Percentiles rank a stretch among this genome's conserved stretches.
Conservation (phyloP, 2,797 vertebrate species). For the Amphiprion clarkii region DNA sequence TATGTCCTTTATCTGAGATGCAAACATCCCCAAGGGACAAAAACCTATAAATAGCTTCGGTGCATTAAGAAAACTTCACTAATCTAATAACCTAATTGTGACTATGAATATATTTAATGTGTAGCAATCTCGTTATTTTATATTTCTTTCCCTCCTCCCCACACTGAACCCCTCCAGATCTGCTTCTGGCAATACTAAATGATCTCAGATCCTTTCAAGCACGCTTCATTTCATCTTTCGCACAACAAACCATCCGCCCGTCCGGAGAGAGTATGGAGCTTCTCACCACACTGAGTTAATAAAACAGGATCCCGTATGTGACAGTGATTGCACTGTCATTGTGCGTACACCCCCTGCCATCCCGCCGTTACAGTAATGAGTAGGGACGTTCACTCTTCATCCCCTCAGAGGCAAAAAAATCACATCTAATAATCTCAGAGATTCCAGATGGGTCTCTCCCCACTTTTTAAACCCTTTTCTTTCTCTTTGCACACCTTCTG, state of each 20-base stretch:
- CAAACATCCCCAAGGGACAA: neutral
- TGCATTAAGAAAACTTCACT: constrained; percentile 3
- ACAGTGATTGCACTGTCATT: constrained; percentile 43
- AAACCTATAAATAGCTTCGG: neutral
- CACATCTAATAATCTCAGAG: constrained; percentile 45
- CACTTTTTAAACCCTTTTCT: neutral
- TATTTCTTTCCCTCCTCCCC: neutral
- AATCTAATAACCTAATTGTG: constrained; percentile 3
- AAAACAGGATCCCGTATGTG: constrained; percentile 42
- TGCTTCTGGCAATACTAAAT: constrained; percentile 13
- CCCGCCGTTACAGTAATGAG: constrained; percentile 51
- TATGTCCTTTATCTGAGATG: neutral
- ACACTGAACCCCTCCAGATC: neutral
- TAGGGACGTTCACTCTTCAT: constrained; percentile 32
- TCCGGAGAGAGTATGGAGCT: constrained; percentile 11
- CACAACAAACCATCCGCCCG: constrained; percentile 10
- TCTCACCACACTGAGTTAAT: constrained; percentile 29
- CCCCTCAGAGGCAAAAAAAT: constrained; percentile 44
- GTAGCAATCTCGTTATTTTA: neutral
- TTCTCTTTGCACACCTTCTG: constrained; percentile 1
- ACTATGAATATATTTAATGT: constrained; percentile 27
- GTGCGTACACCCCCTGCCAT: constrained; percentile 4
- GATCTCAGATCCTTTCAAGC: constrained; percentile 15
- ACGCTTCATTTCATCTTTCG: constrained; percentile 30
- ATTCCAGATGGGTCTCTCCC: constrained; percentile 36